Evolutionary conservation across 2,113 vertebrate species (phyloP).

Genomic region (Pseudois nayaur): DNA sequence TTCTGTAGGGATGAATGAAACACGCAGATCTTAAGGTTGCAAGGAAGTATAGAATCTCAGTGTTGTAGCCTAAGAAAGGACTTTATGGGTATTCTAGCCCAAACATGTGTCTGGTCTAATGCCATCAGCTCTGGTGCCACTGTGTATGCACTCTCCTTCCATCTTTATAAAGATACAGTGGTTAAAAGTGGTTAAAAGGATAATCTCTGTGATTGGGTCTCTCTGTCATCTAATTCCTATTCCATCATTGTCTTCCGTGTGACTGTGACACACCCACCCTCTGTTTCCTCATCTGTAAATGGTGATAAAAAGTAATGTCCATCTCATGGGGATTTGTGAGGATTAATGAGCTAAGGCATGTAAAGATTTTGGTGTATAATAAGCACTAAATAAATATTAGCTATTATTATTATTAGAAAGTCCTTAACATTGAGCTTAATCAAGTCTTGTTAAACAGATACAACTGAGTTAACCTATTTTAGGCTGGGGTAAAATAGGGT

Average conservation of each 20-base stretch:
- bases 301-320: neutral
- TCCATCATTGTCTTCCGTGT: neutral
- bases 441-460: neutral
- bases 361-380: neutral
- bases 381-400: neutral
- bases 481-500: neutral
- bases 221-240: neutral
- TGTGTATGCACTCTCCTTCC: neutral
- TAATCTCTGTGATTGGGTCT: neutral
- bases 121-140: too few species aligned
- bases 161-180: neutral
- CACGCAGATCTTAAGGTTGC: neutral
- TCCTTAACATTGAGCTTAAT: neutral
- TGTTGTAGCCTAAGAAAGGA: neutral
- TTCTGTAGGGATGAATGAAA: constrained; percentile 6
- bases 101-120: neutral
- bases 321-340: neutral
- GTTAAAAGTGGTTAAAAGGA: neutral
- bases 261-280: neutral
- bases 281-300: neutral
- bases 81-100: neutral
- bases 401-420: neutral
- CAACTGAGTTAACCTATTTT: neutral
- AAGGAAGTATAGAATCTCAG: neutral
- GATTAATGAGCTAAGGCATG: neutral